Evolutionary conservation across 2,888 invertebrate genomes (phyloP), one percentile per base, ranked within the genome.

Genomic region (Limnephilus marmoratus): DNA sequence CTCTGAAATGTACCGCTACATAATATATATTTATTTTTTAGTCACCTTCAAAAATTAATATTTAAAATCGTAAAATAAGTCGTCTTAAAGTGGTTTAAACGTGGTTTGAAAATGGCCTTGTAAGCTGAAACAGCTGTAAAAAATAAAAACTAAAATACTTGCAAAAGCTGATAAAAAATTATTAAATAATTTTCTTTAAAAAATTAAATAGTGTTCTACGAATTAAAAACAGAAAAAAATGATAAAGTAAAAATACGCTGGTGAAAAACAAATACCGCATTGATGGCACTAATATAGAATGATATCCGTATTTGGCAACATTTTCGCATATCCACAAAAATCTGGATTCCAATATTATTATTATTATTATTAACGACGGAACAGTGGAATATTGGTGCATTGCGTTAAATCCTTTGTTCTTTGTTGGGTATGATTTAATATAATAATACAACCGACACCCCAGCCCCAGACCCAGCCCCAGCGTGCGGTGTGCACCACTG

Each of bases 321-420:
- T 68, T 68, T 68, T 24, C 68, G 9, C 68, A 68, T 68, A 68
- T 68, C 24, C 68, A n/a, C 68, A n/a, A 68, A n/a, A n/a, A 24
- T n/a, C 68, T n/a, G 68, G 24, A 68, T n/a, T 68, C 68, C 68
- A 24, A 68, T 68, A 68, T 68, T 53, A 18, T 53, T 68, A 68
- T 68, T 53, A 18, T 53, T 68, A 68, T 68, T n/a, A 68, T 68
- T 68, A 68, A 68, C 68, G 68, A 68, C 68, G 24, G n/a, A 68
- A 68, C 68, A 68, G 68, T n/a, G 68, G 68, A 68, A 68, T 68
- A 68, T 68, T 68, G 68, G 68, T 68, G 68, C 68, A 68, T n/a
- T 68, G 68, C 68, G 68, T 68, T 68, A 68, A 68, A 68, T 68
- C 68, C 68, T 68, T 68, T 68, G 68, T 68, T 68, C 68, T 68